Conservation (phyloP, 2,113 vertebrate genomes). For the Psilopogon haemacephalus region DNA sequence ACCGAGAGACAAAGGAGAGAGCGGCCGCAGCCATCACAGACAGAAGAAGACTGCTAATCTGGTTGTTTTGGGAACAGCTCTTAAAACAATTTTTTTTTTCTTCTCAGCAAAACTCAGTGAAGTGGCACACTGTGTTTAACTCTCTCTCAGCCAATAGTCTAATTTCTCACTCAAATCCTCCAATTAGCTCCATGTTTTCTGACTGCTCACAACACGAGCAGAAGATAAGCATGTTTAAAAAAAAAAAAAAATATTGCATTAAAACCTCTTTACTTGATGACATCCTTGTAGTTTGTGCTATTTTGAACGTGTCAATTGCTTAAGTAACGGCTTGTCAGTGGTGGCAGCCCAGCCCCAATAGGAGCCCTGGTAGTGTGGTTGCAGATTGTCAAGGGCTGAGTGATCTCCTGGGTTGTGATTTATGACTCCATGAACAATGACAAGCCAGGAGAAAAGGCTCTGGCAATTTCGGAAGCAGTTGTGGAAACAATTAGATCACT, state of each 20-base stretch:
- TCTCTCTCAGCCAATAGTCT: no score
- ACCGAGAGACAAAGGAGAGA: no score
- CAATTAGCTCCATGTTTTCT: not conserved
- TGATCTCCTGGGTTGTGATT: conserved; percentile 63
- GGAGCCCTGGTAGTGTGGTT: not conserved
- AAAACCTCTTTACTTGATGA: not conserved
- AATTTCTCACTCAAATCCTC: no score
- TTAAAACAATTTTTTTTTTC: no score
- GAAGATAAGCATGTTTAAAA: not conserved
- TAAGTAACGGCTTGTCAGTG: conserved; percentile 47
- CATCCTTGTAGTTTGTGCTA: conserved; percentile 6
- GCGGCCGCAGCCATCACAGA: no score
- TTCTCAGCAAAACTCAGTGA: no score
- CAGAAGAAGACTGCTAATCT: no score
- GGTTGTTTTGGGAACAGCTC: no score
- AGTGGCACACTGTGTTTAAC: no score
- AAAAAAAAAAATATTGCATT: not conserved
- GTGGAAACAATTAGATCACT: conserved; percentile 69
- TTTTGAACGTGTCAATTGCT: conserved; percentile 37
- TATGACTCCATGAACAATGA: conserved; percentile 71
- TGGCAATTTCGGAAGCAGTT: conserved; percentile 40
- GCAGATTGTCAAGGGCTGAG: conserved; percentile 51
- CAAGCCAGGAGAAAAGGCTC: conserved; percentile 50
- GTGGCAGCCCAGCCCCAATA: not conserved
- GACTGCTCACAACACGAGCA: not conserved